Conservation (phyloP, 2,797 vertebrate genomes). For the Sebastes nivosus region DNA sequence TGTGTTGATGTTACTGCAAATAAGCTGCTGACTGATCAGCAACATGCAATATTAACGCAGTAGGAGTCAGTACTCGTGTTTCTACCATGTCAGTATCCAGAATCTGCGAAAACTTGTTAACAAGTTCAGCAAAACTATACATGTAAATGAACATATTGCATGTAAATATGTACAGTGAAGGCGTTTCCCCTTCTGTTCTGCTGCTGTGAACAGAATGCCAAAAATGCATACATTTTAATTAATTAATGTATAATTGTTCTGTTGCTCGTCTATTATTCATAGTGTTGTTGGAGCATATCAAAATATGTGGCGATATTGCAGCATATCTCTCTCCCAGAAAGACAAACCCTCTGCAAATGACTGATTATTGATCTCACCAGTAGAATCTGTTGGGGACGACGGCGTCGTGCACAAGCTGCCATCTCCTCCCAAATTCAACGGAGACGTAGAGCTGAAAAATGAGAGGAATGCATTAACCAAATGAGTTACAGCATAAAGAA, state of each 20-base stretch:
- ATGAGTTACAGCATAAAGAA: constrained; percentile 30
- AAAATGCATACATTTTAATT: constrained; percentile 23
- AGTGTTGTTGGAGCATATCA: constrained; percentile 14
- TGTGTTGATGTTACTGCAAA: constrained; percentile 9
- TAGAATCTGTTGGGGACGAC: constrained; percentile 95
- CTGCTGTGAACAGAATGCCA: constrained; percentile 12
- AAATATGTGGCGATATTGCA: constrained; percentile 4
- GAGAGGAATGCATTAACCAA: constrained; percentile 44
- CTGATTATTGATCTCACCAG: constrained; percentile 84
- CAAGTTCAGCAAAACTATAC: neutral
- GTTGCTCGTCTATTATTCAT: constrained; percentile 16
- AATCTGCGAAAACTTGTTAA: neutral
- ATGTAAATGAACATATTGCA: neutral
- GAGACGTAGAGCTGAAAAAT: constrained; percentile 91
- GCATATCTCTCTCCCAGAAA: constrained; percentile 4
- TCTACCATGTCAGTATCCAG: neutral
- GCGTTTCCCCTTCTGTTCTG: neutral
- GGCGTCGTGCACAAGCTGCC: constrained; percentile 91
- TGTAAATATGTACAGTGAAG: constrained; percentile 4
- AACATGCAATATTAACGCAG: neutral
- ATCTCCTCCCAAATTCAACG: constrained; percentile 93
- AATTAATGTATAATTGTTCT: constrained; percentile 26
- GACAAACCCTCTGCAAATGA: constrained; percentile 3
- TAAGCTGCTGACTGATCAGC: constrained; percentile 4
- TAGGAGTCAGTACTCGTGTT: neutral